These are phyloP conservation scores for Tenebrio molitor DNA, from an alignment of 1,140 invertebrate species.

Conservation along the genomic window DNA sequence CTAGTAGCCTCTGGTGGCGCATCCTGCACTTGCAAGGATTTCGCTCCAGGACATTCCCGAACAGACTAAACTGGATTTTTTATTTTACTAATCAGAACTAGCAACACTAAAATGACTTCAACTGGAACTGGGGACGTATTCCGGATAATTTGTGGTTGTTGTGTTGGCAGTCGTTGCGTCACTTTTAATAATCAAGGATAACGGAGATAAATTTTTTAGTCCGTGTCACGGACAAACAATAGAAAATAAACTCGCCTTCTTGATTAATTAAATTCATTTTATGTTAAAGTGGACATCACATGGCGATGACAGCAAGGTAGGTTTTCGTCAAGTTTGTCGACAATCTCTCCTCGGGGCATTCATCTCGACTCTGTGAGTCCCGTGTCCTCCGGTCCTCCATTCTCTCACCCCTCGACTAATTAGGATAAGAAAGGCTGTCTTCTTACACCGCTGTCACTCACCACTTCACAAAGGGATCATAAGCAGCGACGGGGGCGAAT, in stretches of 20 bases:
- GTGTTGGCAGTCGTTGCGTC: constrained; percentile 7
- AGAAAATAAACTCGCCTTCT: constrained; percentile 19
- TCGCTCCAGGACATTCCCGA: constrained; percentile 49
- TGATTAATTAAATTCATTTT: constrained; percentile 43
- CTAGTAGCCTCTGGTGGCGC: constrained; percentile 62
- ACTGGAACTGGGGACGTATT: constrained; percentile 43
- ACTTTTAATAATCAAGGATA: constrained; percentile 20
- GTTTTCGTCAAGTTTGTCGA: constrained; percentile 38
- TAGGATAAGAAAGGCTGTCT: constrained; percentile 59
- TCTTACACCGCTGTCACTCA: constrained; percentile 58
- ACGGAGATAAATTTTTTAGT: constrained; percentile 15
- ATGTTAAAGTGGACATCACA: constrained; percentile 29
- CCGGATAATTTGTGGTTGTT: constrained; percentile 44
- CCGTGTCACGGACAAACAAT: background rate
- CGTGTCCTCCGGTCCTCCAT: constrained; percentile 46
- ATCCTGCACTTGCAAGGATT: constrained; percentile 59
- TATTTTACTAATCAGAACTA: constrained; percentile 53
- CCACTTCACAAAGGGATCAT: constrained; percentile 56
- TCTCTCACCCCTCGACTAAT: constrained; percentile 53
- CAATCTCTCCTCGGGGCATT: constrained; percentile 25
- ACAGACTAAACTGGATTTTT: constrained; percentile 51
- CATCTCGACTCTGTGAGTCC: constrained; percentile 44
- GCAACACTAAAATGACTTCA: constrained; percentile 49
- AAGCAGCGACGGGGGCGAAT: constrained; percentile 55
- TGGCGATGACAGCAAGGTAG: constrained; percentile 32